phyloP scores from a whole-genome alignment of 53 echinoderm and acorn worm genomes.

The Luidia sarsii region DNA sequence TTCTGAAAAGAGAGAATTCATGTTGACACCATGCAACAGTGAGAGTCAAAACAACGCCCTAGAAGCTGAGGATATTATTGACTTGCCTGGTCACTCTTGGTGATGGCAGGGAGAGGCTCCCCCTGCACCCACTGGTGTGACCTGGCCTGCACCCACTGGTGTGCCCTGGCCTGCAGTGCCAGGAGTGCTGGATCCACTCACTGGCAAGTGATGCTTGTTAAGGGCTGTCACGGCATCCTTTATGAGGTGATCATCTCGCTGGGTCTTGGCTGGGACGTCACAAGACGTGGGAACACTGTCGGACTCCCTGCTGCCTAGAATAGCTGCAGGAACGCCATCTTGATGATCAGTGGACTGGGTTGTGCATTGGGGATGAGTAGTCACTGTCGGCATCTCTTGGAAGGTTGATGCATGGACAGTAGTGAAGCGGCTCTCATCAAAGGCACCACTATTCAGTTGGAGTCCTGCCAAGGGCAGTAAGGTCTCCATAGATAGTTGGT shows the following conservation, averaged over 20 bases:
- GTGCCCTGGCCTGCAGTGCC: neutral
- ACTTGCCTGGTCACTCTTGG: too few relatives aligned
- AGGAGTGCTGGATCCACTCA: neutral
- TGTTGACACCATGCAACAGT: too few relatives aligned
- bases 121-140: slow-evolving; percentile 13
- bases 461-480: neutral
- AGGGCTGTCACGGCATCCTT: neutral
- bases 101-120: slow-evolving; percentile 23
- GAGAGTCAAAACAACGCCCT: too few relatives aligned
- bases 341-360: too few relatives aligned
- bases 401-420: too few relatives aligned
- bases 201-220: neutral
- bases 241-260: slow-evolving; percentile 8
- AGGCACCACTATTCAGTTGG: neutral
- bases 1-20: too few relatives aligned
- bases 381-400: too few relatives aligned
- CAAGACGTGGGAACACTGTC: neutral
- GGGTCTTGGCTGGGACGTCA: neutral
- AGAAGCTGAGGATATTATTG: too few relatives aligned
- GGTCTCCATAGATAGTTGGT: neutral
- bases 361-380: too few relatives aligned
- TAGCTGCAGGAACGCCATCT: too few relatives aligned
- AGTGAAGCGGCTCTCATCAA: neutral
- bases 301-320: neutral
- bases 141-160: too few relatives aligned